Percentiles rank a stretch among this genome's conserved stretches.
Conservation (phyloP, 2,113 vertebrate species). For the Thryonomys swinderianus region DNA sequence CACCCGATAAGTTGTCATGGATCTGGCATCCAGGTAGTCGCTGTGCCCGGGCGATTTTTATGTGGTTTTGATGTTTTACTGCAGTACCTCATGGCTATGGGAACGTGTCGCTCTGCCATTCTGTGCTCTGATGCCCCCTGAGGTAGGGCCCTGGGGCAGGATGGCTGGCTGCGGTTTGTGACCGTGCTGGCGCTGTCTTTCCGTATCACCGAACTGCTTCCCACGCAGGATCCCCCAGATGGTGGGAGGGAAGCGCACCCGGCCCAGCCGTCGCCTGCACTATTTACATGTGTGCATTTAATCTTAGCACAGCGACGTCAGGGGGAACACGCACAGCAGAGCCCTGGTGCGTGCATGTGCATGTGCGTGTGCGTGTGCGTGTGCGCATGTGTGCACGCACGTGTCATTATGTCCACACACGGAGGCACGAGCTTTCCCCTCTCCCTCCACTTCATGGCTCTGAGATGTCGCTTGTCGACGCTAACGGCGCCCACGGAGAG, state of each 20-base stretch:
- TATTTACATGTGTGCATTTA: background rate
- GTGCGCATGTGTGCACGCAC: background rate
- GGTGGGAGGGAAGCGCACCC: background rate
- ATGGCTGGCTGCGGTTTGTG: background rate
- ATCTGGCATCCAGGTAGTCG: background rate
- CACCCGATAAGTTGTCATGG: fast-evolving
- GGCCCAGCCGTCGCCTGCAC: too few relatives aligned
- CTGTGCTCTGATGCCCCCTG: background rate
- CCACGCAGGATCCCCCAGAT: background rate
- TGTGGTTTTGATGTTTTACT: background rate
- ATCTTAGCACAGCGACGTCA: background rate
- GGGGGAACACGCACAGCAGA: background rate
- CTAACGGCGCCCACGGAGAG: background rate
- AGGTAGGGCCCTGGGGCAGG: background rate
- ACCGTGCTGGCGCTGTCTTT: background rate
- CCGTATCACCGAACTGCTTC: background rate
- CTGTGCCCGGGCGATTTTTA: background rate
- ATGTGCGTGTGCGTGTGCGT: background rate
- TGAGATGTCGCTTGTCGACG: background rate
- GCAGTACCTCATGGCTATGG: background rate
- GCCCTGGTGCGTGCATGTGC: background rate
- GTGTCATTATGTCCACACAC: background rate
- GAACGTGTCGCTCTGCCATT: fast-evolving
- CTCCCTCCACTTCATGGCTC: background rate
- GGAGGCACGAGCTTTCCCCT: background rate